Base-by-base conservation (phyloP, 2,797 vertebrate species). In the Bucorvus abyssinicus region DNA sequence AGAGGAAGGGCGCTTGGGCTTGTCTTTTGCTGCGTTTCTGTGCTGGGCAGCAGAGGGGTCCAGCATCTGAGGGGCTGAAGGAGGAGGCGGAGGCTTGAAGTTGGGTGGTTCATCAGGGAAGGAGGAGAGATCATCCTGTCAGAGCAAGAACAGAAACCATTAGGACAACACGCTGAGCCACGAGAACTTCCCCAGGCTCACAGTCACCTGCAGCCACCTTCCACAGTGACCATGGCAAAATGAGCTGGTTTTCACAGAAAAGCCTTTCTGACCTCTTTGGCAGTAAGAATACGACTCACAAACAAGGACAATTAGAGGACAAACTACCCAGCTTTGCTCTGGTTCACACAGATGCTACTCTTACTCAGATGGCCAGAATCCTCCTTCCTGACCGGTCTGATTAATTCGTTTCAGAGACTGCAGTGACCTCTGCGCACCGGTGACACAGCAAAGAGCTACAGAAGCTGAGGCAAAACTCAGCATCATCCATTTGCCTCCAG, bases 121-220 rank as follows among this genome's bases (percentile, higher is more conserved):
- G 87, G 98, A 93, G 23, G 98, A 98, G 92, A 99, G 97, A 4
- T 99, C 98, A 67, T 99, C 99, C 99, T 99, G 98, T 93, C 97
- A 98, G 96, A 97, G 60, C 92, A 95, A 94, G 94, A 87, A 82
- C 29, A 96, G 56, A 94, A 87, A 29, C 5, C 32, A 70, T 97
- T 82, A 94, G 96, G 97, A 68, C 63, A 16, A 23, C 23, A 0
- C 2, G 16, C 6, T 32, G 61, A 36, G 75, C 49, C 8, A n/a
- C 3, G 0, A n/a, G 60, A 45, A 24, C 22, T 4, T 32, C 19
- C 49, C 30, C n/a, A 9, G 30, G 20, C 44, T 30, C 15, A 16
- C 7, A 4, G 59, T 50, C 32, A 60, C 57, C 32, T 3, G 23
- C 16, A 2, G 3, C 15, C 53, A 27, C 61, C 44, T 53, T 13